Evolutionary conservation across 2,888 invertebrate species (phyloP), one percentile per base, ranked within the genome.

Genomic region (Limnephilus lunatus): DNA sequence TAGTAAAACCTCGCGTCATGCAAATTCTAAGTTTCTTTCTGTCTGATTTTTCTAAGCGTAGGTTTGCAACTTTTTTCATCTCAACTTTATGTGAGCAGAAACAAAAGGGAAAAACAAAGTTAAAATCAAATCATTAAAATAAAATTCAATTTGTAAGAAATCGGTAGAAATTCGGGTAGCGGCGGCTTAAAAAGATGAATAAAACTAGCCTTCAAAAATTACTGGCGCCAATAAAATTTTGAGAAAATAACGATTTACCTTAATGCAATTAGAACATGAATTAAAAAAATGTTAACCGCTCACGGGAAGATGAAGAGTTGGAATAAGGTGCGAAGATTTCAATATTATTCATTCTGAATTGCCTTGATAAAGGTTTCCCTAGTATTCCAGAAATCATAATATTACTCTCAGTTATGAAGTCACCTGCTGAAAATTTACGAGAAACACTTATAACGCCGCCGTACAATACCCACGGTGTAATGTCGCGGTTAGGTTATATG

Each of bases 401-500:
- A 25, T 68, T 68, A 68, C 68, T 68, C 68, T 68, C 68, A n/a
- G 68, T 68, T 68, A 68, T 68, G 68, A 68, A 68, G 68, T 68
- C 68, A 68, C 68, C 68, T 68, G 68, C 68, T 68, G 68, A 82
- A 82, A 82, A 82, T 82, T 32, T 82, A 31, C 82, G 30, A 31
- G 82, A 39, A 44, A 7, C 39, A 39, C 39, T 86, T 39, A 86
- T 86, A 48, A 48, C 39, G 30, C 48, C 39, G 48, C 32, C 39
- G 9, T 44, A 44, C 39, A 86, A 25, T 30, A 86, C 48, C 35
- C 53, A 32, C 30, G 25, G 31, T 53, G 53, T 68, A 68, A 88
- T 88, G 53, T 53, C 88, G 88, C 88, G 88, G 88, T 88, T 31
- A 31, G 31, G 85, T 19, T 25, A n/a, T 68, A 68, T 9, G 25